Percentiles rank a stretch among this genome's conserved stretches.
phyloP scores from a whole-genome alignment of 2,797 vertebrate species.

The Melanotaenia maccullochi region DNA sequence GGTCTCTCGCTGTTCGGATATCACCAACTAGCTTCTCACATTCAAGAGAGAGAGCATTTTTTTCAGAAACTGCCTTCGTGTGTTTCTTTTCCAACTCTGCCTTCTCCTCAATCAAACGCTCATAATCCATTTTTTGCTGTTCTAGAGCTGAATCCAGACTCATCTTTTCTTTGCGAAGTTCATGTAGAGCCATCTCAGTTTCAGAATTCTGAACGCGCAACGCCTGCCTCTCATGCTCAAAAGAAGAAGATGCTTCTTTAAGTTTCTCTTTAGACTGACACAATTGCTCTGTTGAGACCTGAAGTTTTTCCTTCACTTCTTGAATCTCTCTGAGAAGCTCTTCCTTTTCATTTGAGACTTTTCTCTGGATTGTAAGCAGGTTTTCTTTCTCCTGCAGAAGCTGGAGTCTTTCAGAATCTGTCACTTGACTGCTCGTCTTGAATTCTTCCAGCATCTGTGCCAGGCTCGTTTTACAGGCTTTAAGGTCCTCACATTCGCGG shows the following conservation, averaged over 20 bases:
- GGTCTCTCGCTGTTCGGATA: constrained; percentile 74
- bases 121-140: constrained; percentile 82
- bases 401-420: constrained; percentile 84
- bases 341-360: constrained; percentile 83
- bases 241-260: constrained; percentile 62
- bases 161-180: constrained; percentile 84
- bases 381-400: constrained; percentile 90
- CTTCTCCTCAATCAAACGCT: constrained; percentile 74
- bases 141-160: constrained; percentile 78
- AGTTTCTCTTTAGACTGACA: constrained; percentile 66
- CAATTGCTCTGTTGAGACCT: constrained; percentile 68
- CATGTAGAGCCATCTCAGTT: constrained; percentile 80
- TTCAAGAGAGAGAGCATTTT: constrained; percentile 75
- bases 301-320: constrained; percentile 79
- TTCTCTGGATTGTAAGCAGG: constrained; percentile 81
- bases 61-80: constrained; percentile 77
- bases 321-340: constrained; percentile 82
- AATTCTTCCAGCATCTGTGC: constrained; percentile 86
- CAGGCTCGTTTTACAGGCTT: constrained; percentile 83
- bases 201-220: constrained; percentile 71
- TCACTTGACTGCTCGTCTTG: constrained; percentile 85
- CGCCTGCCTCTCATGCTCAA: constrained; percentile 83
- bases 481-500: constrained; percentile 81
- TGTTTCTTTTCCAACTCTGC: constrained; percentile 82
- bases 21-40: constrained; percentile 76